phyloP scores from a whole-genome alignment of 2,797 vertebrate species.

The Liparis tanakae region DNA sequence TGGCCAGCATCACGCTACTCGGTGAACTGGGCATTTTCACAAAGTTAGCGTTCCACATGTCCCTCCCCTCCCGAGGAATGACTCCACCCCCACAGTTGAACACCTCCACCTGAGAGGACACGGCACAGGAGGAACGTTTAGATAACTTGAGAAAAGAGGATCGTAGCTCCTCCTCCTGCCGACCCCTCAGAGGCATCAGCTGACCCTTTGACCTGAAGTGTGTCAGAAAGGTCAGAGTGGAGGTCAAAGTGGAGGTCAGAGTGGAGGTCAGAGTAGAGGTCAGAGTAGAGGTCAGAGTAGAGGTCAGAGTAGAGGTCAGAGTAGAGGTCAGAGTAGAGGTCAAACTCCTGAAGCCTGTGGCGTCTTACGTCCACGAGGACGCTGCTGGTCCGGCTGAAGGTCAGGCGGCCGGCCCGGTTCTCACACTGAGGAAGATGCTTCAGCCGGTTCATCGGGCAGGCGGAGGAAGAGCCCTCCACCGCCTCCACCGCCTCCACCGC shows the following conservation, averaged over 20 bases:
- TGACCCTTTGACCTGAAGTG: too few species aligned
- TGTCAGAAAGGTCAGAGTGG: too few species aligned
- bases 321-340: too few species aligned
- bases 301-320: too few species aligned
- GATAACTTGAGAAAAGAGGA: not conserved
- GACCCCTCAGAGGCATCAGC: not conserved
- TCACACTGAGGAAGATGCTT: constrained; percentile 26
- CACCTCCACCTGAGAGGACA: not conserved
- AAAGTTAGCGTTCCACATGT: constrained; percentile 42
- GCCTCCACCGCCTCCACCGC: too few species aligned
- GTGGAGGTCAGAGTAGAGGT: too few species aligned
- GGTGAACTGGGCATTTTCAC: constrained; percentile 76
- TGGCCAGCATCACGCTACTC: rapidly evolving
- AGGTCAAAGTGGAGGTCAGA: too few species aligned
- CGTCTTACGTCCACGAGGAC: constrained; percentile 77
- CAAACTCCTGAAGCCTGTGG: too few species aligned
- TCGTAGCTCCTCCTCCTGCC: not conserved
- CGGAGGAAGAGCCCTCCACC: rapidly evolving
- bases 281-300: too few species aligned
- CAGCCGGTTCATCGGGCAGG: constrained; percentile 30
- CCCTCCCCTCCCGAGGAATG: rapidly evolving
- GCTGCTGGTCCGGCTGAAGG: not conserved
- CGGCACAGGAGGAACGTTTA: not conserved
- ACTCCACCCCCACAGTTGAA: rapidly evolving
- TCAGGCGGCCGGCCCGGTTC: not conserved